Base-by-base conservation (phyloP, 2,888 invertebrate species). In the Catocala sponsa region DNA sequence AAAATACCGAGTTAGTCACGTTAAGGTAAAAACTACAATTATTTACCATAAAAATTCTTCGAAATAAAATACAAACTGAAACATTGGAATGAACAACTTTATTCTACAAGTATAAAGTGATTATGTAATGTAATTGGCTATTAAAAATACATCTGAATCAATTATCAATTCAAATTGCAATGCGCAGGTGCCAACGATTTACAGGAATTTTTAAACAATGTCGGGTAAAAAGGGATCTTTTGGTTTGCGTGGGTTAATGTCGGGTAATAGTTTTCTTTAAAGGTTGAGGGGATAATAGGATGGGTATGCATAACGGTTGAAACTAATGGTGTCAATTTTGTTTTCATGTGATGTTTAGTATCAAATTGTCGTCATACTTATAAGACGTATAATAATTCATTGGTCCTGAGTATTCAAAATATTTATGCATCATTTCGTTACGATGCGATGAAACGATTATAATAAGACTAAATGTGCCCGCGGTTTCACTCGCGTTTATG, bases 111-210 rank as follows among this genome's bases (percentile, higher is more conserved):
- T 44, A 50, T 55, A 25, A 50, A 50, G 55, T 60, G 49, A 55
- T 60, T 60, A 60, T 7, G 44, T 38, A 50, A 55, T 15, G 55
- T 55, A 60, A 60, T 60, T 55, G 47, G 10, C 38, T 15, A 60
- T 60, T 50, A 55, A 55, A 55, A 50, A 12, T 50, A 50, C 44
- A 55, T 55, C 25, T 44, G 50, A 55, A 50, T 43, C 35, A 59
- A 59, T 74, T 74, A 74, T 66, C 74, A 74, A 70, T 74, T 77
- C 67, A 67, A 75, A 72, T 74, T 62, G 71, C 74, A 74, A 64
- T 64, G 61, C 61, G 72, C 72, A 72, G 76, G 63, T 70, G 71
- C 57, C 62, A 71, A 59, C 59, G 59, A 70, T 74, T 71, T 70
- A 59, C 55, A 57, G 49, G 71, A 70, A 71, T 65, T 71, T 70